A percentile compares a stretch with the other conserved stretches of the same genome.
Evolutionary conservation across 2,888 invertebrate genomes (phyloP).

Genomic region (Aphodius sticticus): DNA sequence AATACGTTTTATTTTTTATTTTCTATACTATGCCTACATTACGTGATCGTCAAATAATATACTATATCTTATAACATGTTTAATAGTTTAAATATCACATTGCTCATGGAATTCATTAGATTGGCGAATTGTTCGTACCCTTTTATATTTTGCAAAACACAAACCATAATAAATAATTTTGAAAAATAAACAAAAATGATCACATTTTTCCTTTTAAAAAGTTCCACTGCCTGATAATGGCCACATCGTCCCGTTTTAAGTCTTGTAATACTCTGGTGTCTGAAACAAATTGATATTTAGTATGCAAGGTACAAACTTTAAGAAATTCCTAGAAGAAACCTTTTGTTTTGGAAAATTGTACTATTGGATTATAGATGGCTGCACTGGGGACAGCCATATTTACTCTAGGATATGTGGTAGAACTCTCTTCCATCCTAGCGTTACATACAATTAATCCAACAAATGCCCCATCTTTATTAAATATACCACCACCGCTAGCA

Average conservation of each 20-base stretch:
- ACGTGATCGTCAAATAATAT: no score
- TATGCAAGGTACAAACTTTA: not conserved
- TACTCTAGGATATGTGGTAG: constrained; percentile 33
- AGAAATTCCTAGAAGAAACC: constrained; percentile 21
- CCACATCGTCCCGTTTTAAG: constrained; percentile 16
- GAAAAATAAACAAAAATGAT: not conserved
- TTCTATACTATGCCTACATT: no score
- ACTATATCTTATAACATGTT: no score
- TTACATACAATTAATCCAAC: constrained; percentile 39
- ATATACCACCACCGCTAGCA: constrained; percentile 39
- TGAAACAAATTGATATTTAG: constrained; percentile 11
- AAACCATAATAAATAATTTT: not conserved
- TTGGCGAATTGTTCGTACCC: no score
- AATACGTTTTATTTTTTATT: no score
- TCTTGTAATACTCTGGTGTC: constrained; percentile 18
- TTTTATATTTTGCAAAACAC: not conserved
- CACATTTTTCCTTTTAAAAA: constrained; percentile 27
- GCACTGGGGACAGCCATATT: constrained; percentile 36
- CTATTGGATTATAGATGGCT: constrained; percentile 27
- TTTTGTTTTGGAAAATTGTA: constrained; percentile 28
- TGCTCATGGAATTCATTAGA: no score
- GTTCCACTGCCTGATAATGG: constrained; percentile 30
- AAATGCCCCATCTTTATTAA: constrained; percentile 33
- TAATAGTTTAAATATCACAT: no score
- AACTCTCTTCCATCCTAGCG: constrained; percentile 25